These are phyloP conservation scores for Opisthocomus hoazin DNA, from an alignment of 2,113 vertebrate species.

Conservation along the genomic window DNA sequence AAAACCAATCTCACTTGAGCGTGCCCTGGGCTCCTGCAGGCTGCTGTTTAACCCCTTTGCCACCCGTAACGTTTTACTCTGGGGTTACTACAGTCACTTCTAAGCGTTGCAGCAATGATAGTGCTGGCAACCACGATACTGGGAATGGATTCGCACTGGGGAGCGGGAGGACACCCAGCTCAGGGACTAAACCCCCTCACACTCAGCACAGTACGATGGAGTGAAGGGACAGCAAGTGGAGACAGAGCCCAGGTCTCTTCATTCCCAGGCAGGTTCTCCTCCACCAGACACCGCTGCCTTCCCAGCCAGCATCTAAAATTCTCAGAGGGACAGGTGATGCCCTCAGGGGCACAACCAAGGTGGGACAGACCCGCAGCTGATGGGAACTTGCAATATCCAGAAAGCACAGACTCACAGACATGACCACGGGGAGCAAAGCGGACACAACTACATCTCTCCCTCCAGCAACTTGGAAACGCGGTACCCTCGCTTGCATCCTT, in stretches of 20 bases:
- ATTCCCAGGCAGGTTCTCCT: background rate
- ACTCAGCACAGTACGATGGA: accelerated
- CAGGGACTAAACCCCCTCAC: background rate
- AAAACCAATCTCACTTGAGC: background rate
- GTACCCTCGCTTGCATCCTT: background rate
- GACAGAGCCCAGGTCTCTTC: background rate
- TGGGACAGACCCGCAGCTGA: too few species aligned
- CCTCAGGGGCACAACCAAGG: background rate
- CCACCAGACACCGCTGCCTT: background rate
- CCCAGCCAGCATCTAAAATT: accelerated
- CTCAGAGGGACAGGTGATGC: too few species aligned
- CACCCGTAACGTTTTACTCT: background rate
- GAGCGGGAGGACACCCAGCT: background rate
- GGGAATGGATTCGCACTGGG: background rate
- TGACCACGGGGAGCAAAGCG: background rate
- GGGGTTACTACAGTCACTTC: background rate
- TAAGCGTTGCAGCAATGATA: accelerated
- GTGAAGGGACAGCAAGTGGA: background rate
- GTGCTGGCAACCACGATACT: background rate
- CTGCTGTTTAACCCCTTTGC: background rate
- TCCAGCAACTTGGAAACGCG: accelerated
- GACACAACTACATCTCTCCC: accelerated
- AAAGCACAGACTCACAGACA: background rate
- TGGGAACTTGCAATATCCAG: background rate
- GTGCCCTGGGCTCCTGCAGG: background rate